Evolutionary conservation across 1,140 invertebrate species (phyloP), one percentile per base, ranked within the genome.

Genomic region (Heliconius nattereri): DNA sequence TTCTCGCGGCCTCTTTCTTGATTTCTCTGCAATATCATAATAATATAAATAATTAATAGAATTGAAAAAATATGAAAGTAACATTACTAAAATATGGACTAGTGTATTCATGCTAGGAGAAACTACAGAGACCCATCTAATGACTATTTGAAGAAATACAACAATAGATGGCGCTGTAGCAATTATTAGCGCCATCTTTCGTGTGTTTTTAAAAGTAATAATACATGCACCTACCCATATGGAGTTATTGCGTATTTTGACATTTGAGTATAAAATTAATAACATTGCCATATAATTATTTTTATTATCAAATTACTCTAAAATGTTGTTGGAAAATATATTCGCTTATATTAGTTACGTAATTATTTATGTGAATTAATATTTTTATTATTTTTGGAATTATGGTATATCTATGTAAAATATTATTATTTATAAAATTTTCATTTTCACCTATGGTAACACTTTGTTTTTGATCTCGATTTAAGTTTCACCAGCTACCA

Each of bases 401-500:
- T 29, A 16, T 66, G 11, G 23, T 16, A 20, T 20, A 16, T 20
- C 19, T 52, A 45, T 45, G 13, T 11, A 45, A 45, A 45, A 16
- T 45, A 45, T 45, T 45, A 16, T 16, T 16, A 3, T 60, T 16
- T 66, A 66, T 13, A 26, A 66, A 26, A 66, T 66, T 66, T 29
- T 66, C 1, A 60, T 66, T 66, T 13, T 66, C 23, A 26, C 60
- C 9, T 5, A 66, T 71, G 73, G 73, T 71, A 79, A 71, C 78
- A 75, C 40, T 35, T 40, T 57, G 8, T 66, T 75, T 75, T 79
- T 76, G 79, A 52, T 78, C 73, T 73, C 29, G 71, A 71, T 57
- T 79, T 49, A 75, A 40, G 45, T 75, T 72, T 73, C 45, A 75
- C 60, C 37, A 71, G 75, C 81, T 83, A 85, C 87, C 85, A 92